phyloP scores from a whole-genome alignment of 2,797 vertebrate genomes.

The Tympanoctomys barrerae region DNA sequence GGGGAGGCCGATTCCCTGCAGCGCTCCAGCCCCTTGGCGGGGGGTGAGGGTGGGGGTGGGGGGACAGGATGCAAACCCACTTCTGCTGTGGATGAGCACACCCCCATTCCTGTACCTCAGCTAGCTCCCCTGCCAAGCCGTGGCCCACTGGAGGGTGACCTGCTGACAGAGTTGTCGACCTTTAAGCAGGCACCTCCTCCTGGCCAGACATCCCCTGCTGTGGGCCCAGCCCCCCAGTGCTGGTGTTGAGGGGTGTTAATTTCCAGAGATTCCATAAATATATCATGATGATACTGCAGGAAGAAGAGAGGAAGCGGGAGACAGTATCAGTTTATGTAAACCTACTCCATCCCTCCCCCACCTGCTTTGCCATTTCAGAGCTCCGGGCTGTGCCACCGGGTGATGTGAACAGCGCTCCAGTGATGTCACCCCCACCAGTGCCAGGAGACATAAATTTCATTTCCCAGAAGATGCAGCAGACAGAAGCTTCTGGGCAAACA shows the following conservation, averaged over 20 bases:
- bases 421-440: conserved; percentile 75
- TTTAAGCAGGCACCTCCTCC: background rate
- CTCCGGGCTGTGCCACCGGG: background rate
- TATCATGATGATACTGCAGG: background rate
- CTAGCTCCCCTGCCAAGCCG: background rate
- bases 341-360: background rate
- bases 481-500: conserved; percentile 82
- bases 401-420: conserved; percentile 44
- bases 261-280: background rate
- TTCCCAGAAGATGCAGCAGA: conserved; percentile 83
- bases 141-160: background rate
- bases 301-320: background rate
- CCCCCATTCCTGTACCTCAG: background rate
- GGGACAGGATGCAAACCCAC: too few species aligned
- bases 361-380: background rate
- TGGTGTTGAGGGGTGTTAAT: background rate
- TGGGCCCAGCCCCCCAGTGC: background rate
- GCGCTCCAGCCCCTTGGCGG: background rate
- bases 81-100: background rate
- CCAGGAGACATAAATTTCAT: conserved; percentile 79
- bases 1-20: background rate
- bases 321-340: background rate
- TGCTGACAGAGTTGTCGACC: background rate
- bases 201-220: background rate
- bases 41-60: too few species aligned